Evolutionary conservation across 2,113 vertebrate genomes (phyloP).

Genomic region (Etheostoma spectabile): DNA sequence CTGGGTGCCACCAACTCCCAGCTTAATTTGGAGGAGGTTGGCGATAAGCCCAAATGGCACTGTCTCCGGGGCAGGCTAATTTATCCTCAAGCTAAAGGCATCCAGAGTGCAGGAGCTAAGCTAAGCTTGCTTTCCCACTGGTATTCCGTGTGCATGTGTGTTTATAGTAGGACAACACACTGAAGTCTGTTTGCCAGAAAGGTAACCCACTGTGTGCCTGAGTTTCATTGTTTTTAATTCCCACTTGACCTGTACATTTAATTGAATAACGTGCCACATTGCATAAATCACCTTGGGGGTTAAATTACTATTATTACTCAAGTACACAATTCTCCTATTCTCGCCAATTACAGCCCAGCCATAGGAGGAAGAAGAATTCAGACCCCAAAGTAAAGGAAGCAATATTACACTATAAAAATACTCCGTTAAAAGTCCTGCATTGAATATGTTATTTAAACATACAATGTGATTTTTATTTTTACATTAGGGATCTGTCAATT

Average conservation of each 20-base stretch:
- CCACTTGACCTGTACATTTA: not conserved
- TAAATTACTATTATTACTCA: not conserved
- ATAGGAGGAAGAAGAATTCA: not conserved
- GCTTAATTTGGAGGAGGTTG: conserved; percentile 80
- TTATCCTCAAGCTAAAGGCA: conserved; percentile 68
- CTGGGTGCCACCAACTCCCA: conserved; percentile 76
- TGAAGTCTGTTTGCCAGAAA: not conserved
- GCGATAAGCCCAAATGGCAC: conserved; percentile 62
- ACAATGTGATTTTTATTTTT: no score
- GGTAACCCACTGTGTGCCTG: not conserved
- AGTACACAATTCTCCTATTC: not conserved
- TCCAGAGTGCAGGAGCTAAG: conserved; percentile 31
- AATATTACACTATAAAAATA: no score
- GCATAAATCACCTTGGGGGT: not conserved
- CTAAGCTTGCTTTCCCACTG: conserved; percentile 26
- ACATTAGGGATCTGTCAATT: no score
- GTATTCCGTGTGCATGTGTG: conserved; percentile 1
- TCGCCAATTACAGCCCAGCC: not conserved
- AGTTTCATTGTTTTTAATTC: conserved; percentile 1
- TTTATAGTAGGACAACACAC: not conserved
- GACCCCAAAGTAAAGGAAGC: not conserved
- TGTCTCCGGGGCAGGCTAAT: conserved; percentile 66
- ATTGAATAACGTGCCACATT: not conserved
- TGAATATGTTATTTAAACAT: no score
- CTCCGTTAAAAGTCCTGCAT: no score